Base-by-base conservation (phyloP, 2,888 invertebrate genomes). In the Andrena flavipes region DNA sequence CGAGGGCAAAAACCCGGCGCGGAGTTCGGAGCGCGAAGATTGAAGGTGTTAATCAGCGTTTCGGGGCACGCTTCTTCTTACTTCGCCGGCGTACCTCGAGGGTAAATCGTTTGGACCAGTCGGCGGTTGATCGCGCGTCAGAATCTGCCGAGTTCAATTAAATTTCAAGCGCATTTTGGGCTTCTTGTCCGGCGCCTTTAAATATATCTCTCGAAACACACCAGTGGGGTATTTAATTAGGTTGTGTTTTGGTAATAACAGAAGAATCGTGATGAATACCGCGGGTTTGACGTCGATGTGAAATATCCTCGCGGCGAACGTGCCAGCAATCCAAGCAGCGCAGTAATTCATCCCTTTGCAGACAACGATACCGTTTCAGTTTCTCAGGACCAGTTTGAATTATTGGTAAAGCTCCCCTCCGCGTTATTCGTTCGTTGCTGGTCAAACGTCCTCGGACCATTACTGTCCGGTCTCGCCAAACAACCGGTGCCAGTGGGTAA, bases 401-500 rank as follows among this genome's bases (percentile, higher is more conserved):
- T 59, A 75, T 80, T 76, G 64, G 62, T 30, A 10, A 42, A 30
- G 60, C 29, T 59, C 49, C 68, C 59, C 56, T 33, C 33, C 4
- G 33, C 16, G 67, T 83, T 76, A 64, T 75, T 75, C 68, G 54
- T 49, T 33, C 67, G 60, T 73, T 70, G 59, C 71, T 74, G 33
- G 30, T 67, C 68, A 75, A 81, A 82, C 73, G 74, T 81, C 69
- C 54, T 72, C 60, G 68, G 59, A 82, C 72, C 72, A 78, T 78
- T 77, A 71, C 56, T 67, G 84, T 86, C 70, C 70, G 51, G 75
- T 51, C 74, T 78, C 70, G 48, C 48, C 64, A 65, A 81, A 83
- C 78, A 68, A 76, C 59, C 76, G 56, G 76, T 84, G 84, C 78
- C 80, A 75, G 78, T 80, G 71, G 84, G 79, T 88, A 87, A 89